Evolutionary conservation across 2,888 invertebrate genomes (phyloP).

Genomic region (Nomada ferruginata): DNA sequence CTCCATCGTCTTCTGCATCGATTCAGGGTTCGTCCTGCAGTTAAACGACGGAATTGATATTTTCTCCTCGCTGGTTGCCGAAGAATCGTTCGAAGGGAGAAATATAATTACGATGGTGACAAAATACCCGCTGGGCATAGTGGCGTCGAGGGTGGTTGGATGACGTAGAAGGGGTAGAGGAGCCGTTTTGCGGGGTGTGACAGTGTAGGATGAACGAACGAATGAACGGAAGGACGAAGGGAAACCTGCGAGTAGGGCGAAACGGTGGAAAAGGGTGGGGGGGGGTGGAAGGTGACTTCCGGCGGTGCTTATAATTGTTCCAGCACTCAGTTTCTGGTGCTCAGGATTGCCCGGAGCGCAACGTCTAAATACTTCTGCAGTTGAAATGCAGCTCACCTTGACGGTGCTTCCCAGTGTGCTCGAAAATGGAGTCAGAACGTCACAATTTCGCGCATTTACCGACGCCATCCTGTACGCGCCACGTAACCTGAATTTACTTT

Average conservation of each 20-base stretch:
- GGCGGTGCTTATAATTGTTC: constrained; percentile 79
- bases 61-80: constrained; percentile 60
- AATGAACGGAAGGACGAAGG: constrained; percentile 59
- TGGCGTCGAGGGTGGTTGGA: constrained; percentile 38
- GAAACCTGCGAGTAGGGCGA: constrained; percentile 45
- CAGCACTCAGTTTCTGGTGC: constrained; percentile 73
- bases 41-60: constrained; percentile 71
- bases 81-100: constrained; percentile 74
- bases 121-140: constrained; percentile 77
- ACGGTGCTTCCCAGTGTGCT: constrained; percentile 51
- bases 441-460: constrained; percentile 14
- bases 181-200: constrained; percentile 25
- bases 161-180: constrained; percentile 39
- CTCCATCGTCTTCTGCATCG: constrained; percentile 29
- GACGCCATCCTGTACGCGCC: neutral
- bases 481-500: constrained; percentile 18
- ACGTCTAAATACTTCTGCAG: constrained; percentile 74
- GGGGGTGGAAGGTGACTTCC: constrained; percentile 75
- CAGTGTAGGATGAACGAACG: constrained; percentile 51
- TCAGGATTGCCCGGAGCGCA: constrained; percentile 71
- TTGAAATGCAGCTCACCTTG: constrained; percentile 65
- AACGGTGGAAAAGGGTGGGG: constrained; percentile 36
- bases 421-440: constrained; percentile 45
- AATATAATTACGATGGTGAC: constrained; percentile 81
- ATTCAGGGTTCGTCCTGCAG: constrained; percentile 35